phyloP scores from a whole-genome alignment of 2,888 invertebrate species.

The Leptinotarsa tumamoca region DNA sequence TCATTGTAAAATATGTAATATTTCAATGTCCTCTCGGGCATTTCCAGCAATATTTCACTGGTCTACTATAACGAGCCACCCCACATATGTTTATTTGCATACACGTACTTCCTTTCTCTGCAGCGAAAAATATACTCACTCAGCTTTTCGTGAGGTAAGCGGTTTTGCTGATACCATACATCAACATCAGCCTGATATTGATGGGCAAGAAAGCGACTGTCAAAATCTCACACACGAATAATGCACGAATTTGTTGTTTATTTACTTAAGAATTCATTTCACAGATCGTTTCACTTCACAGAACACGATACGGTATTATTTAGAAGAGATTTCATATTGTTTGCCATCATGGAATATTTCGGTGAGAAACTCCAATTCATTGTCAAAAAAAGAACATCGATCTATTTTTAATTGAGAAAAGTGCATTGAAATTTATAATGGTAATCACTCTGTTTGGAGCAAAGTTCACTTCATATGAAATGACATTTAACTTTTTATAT shows the following conservation, averaged over 20 bases:
- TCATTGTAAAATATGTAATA: constrained; percentile 66
- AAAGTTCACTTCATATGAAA: too few species aligned
- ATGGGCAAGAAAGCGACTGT: constrained; percentile 65
- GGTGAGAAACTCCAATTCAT: too few species aligned
- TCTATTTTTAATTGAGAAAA: too few species aligned
- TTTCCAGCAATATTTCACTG: constrained; percentile 65
- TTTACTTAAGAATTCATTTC: constrained; percentile 47
- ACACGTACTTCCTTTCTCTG: constrained; percentile 59
- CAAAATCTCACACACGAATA: constrained; percentile 61
- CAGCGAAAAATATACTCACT: constrained; percentile 65
- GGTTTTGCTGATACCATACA: constrained; percentile 57
- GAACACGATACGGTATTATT: neutral
- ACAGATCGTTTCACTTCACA: constrained; percentile 33
- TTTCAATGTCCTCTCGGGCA: constrained; percentile 65
- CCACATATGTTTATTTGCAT: constrained; percentile 65
- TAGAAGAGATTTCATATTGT: neutral
- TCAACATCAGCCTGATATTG: constrained; percentile 63
- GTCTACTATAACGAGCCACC: constrained; percentile 61
- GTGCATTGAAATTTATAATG: too few species aligned
- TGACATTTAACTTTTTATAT: too few species aligned
- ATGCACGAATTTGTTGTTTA: constrained; percentile 48
- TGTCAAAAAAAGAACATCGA: too few species aligned
- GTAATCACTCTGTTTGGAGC: too few species aligned
- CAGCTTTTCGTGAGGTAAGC: constrained; percentile 61
- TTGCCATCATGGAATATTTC: too few species aligned